These are phyloP conservation scores for Sarcophaga carnaria DNA, from an alignment of 2,888 invertebrate species.

Conservation along the genomic window DNA sequence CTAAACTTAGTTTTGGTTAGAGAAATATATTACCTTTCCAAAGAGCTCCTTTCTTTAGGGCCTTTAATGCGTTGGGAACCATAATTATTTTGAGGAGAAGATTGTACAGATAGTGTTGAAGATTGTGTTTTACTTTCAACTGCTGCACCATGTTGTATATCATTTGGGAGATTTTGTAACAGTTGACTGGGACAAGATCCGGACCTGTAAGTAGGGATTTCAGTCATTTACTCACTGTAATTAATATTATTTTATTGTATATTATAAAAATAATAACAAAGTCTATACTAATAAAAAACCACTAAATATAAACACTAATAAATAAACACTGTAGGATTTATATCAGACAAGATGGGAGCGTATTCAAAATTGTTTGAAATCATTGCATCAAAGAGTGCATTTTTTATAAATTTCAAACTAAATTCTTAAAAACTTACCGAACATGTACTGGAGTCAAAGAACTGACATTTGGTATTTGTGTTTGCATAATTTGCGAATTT, in stretches of 20 bases:
- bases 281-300: too few relatives aligned
- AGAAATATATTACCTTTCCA: slow-evolving; percentile 75
- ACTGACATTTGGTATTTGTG: slow-evolving; percentile 84
- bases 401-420: too few relatives aligned
- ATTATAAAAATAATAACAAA: too few relatives aligned
- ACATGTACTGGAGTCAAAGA: slow-evolving; percentile 86
- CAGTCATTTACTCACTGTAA: neutral
- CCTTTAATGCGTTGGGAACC: slow-evolving; percentile 85
- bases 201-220: slow-evolving; percentile 83
- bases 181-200: slow-evolving; percentile 96
- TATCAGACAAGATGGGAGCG: too few relatives aligned
- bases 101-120: slow-evolving; percentile 51
- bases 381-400: too few relatives aligned
- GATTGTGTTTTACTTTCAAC: slow-evolving; percentile 55
- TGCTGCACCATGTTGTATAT: slow-evolving; percentile 76
- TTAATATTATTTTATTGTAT: too few relatives aligned
- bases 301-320: too few relatives aligned
- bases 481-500: slow-evolving; percentile 80
- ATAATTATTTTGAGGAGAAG: slow-evolving; percentile 71
- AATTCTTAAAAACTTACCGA: slow-evolving; percentile 83
- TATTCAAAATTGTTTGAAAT: too few relatives aligned
- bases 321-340: too few relatives aligned
- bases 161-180: slow-evolving; percentile 87
- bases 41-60: slow-evolving; percentile 84
- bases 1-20: neutral